A percentile compares a stretch with the other conserved stretches of the same genome.
phyloP scores from a whole-genome alignment of 1,140 invertebrate species.

The Tetragonula clypearis region DNA sequence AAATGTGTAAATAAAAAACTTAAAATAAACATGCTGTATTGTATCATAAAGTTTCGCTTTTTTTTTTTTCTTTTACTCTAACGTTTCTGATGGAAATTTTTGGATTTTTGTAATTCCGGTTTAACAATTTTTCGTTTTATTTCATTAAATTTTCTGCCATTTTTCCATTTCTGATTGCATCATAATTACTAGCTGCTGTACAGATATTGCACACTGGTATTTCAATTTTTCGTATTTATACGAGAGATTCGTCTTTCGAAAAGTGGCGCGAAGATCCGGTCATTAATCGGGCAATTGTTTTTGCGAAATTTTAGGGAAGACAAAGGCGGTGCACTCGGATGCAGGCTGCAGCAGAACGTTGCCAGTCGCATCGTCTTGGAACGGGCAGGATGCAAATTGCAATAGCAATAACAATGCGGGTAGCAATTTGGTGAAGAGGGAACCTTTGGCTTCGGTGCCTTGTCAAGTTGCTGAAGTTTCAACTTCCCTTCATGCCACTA shows the following conservation, averaged over 20 bases:
- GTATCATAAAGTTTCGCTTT: too few species aligned
- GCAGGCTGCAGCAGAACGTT: conserved; percentile 79
- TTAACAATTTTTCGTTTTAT: too few species aligned
- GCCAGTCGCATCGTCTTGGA: conserved; percentile 78
- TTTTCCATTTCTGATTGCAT: too few species aligned
- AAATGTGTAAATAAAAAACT: too few species aligned
- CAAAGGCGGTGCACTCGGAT: conserved; percentile 77
- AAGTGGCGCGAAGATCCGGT: not conserved
- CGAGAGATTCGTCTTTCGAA: not conserved
- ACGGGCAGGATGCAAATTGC: conserved; percentile 68
- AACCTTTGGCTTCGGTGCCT: conserved; percentile 81
- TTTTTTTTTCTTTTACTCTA: too few species aligned
- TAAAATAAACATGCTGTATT: too few species aligned
- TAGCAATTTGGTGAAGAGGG: conserved; percentile 82
- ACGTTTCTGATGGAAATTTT: too few species aligned
- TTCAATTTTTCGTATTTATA: not conserved
- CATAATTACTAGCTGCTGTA: too few species aligned
- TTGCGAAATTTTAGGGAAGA: conserved; percentile 72
- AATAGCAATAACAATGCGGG: conserved; percentile 58
- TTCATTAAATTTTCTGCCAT: too few species aligned
- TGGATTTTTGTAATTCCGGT: too few species aligned
- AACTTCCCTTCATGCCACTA: conserved; percentile 83
- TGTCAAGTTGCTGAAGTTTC: conserved; percentile 87
- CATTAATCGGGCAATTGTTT: not conserved
- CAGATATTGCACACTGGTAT: not conserved